These are phyloP conservation scores for Pachyuromys duprasi DNA, from an alignment of 2,797 vertebrate genomes.

Conservation along the genomic window DNA sequence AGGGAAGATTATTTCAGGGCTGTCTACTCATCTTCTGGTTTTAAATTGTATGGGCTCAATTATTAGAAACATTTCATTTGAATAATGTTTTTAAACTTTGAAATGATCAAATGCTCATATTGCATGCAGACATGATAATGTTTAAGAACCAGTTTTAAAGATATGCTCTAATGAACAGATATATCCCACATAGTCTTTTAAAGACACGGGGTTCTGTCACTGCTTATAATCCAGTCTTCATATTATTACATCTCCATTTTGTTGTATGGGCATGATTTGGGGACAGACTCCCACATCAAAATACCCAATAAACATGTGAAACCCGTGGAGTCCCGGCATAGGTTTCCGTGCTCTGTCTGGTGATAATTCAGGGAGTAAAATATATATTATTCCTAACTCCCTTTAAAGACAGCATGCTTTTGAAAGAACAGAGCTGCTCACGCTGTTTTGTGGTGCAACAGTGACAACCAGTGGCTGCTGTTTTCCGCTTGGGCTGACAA, in stretches of 20 bases:
- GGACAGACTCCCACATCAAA: conserved; percentile 40
- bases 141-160: conserved; percentile 49
- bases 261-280: neutral
- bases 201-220: neutral
- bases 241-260: neutral
- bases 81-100: conserved; percentile 41
- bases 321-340: conserved; percentile 9
- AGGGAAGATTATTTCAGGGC: conserved; percentile 69
- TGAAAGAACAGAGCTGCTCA: neutral
- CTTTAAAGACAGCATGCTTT: conserved; percentile 30
- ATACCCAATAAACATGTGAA: conserved; percentile 30
- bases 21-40: conserved; percentile 57
- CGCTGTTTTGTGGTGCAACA: conserved; percentile 86
- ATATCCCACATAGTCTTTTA: neutral
- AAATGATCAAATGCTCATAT: conserved; percentile 33
- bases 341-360: conserved; percentile 52
- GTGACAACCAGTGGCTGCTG: conserved; percentile 87
- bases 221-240: neutral
- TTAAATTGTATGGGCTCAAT: conserved; percentile 52
- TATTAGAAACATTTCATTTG: conserved; percentile 47
- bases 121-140: neutral
- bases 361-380: conserved; percentile 64
- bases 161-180: neutral
- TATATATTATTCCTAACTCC: conserved; percentile 56
- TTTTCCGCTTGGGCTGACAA: neutral